Conservation (phyloP, 2,888 invertebrate species). For the Meteorus cinctellus region DNA sequence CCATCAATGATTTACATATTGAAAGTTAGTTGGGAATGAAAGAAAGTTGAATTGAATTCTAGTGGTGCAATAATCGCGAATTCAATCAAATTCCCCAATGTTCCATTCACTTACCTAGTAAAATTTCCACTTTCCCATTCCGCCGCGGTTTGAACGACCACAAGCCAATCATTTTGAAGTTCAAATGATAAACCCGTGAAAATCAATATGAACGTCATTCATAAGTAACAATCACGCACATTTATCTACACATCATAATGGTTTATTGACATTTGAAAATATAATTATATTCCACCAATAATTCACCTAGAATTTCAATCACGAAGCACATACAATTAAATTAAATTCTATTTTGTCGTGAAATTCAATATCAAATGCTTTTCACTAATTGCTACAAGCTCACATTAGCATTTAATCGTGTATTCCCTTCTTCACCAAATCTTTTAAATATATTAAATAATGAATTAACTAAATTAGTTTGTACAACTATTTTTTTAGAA, state of each 20-base stretch:
- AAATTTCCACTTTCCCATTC: slow-evolving; percentile 81
- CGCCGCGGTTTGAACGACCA: slow-evolving; percentile 80
- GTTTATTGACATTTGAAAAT: background rate
- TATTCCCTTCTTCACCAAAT: no score
- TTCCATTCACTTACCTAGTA: slow-evolving; percentile 78
- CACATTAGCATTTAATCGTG: no score
- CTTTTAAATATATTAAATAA: no score
- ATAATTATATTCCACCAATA: no score
- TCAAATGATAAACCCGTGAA: background rate
- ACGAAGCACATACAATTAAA: no score
- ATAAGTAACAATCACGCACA: background rate
- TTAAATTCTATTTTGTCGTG: no score
- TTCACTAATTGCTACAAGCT: no score
- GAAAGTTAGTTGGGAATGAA: background rate
- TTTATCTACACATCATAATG: background rate
- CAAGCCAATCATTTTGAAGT: slow-evolving; percentile 76
- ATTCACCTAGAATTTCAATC: no score
- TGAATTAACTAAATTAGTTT: no score
- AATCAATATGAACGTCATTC: background rate
- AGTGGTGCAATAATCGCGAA: background rate
- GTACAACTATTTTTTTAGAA: background rate
- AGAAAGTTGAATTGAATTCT: background rate
- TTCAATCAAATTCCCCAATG: slow-evolving; percentile 40
- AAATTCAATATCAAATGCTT: no score
- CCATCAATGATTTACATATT: background rate